Evolutionary conservation across 2,797 vertebrate genomes (phyloP), one percentile per base, ranked within the genome.

Genomic region (Lutjanus argentimaculatus): DNA sequence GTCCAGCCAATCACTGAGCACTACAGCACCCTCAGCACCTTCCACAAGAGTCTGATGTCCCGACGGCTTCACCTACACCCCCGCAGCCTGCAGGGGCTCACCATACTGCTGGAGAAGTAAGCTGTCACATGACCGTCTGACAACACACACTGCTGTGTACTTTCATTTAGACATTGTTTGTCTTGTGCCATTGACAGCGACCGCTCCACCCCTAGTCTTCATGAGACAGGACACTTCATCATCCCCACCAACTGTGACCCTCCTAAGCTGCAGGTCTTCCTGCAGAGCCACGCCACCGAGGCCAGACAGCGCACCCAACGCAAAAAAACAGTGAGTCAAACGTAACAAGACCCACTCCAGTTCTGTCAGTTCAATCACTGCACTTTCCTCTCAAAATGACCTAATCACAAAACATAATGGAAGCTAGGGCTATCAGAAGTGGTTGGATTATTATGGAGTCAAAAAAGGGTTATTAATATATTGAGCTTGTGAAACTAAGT

Each of bases 211-310:
- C 97, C 97, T 53, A 93, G 94, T 67, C 93, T 99, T 69, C 98
- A 99, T 72, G 95, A 98, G 86, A 93, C 94, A 46, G 98, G 98
- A 0, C 96, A 99, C 84, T 98, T 99, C 69, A 95, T 89, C 10
- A 95, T 99, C 87, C 97, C 98, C 6, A 87, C 91, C 0, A 84
- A 90, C 56, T 97, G 96, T 80, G 97, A 99, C 67, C 95, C 93
- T 9, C 83, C 89, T 48, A 88, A 92, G 63, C 95, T 99, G 51
- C 98, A 96, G 30, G 93, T 94, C 88, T 99, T 98, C 91, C 96
- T 99, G 81, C 94, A 96, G 90, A 95, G 91, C 82, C 96, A 96
- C 59, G 97, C 97, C n/a, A 90, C 90, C 1, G 95, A 98, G 91
- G 98, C 98, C 69, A 94, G 97, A 80, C 92, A 93, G 65, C 97